phyloP scores from a whole-genome alignment of 2,888 invertebrate genomes.

The Xestia xanthographa region DNA sequence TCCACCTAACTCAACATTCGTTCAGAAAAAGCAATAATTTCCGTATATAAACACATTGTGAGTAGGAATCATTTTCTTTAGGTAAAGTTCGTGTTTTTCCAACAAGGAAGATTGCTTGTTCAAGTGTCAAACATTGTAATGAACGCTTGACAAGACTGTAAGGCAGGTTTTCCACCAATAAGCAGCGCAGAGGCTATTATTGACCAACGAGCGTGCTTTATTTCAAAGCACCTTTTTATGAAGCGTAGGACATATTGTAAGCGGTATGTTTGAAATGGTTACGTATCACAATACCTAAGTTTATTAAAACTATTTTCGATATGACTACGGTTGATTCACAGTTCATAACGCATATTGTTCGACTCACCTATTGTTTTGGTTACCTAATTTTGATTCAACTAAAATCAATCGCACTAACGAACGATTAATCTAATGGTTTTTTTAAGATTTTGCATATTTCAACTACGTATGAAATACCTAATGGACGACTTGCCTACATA shows the following conservation, averaged over 20 bases:
- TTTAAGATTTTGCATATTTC: too few relatives aligned
- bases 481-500: too few relatives aligned
- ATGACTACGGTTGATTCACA: too few relatives aligned
- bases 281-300: too few relatives aligned
- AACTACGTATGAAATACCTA: too few relatives aligned
- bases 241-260: not conserved
- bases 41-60: slow-evolving; percentile 17
- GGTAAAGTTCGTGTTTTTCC: slow-evolving; percentile 32
- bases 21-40: slow-evolving; percentile 22
- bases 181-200: not conserved
- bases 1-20: not conserved
- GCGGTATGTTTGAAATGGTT: not conserved
- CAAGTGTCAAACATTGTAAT: slow-evolving; percentile 48
- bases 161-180: slow-evolving; percentile 2
- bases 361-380: too few relatives aligned
- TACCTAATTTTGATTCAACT: too few relatives aligned
- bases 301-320: too few relatives aligned
- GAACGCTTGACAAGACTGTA: slow-evolving; percentile 19
- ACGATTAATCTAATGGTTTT: too few relatives aligned
- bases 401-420: too few relatives aligned
- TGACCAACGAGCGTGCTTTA: not conserved
- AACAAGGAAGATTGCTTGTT: slow-evolving; percentile 31
- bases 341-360: too few relatives aligned
- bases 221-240: not conserved
- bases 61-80: slow-evolving; percentile 11